Evolutionary conservation across 2,113 vertebrate species (phyloP), one percentile per base, ranked within the genome.

Genomic region (Chlamydotis undulata): DNA sequence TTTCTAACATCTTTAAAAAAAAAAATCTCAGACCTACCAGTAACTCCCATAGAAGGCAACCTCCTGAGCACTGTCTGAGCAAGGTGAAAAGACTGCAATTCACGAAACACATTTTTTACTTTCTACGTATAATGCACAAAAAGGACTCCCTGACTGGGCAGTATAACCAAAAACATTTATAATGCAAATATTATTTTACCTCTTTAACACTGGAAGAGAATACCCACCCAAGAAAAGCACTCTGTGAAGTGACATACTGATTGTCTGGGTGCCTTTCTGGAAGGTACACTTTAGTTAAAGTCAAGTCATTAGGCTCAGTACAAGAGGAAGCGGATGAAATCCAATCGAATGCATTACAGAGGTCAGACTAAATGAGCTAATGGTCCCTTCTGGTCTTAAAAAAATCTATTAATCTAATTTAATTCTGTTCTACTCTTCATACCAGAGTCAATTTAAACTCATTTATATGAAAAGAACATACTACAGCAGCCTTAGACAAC

Each of bases 381-480:
- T 91, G 91, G 93, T 73, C 91, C 89, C 94, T 96, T 87, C 93
- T 97, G 91, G 93, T 97, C 93, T 96, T 94, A 94, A 96, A 96
- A 97, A 97, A 97, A 97, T 96, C 94, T 95, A 96, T 96, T 97
- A 95, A 96, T 96, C 93, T 96, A 94, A 97, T 97, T 96, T 94
- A 96, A 93, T 96, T 96, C 81, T 96, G 87, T 93, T 84, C 93
- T 89, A 78, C 87, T 97, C 93, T 90, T 96, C 89, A 97, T 96
- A 94, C 81, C 53, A 57, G 87, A 96, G 94, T 96, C 87, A 95
- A 97, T 97, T 93, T 89, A 90, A 94, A 89, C 89, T 96, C 87
- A 89, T 96, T 97, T 95, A 84, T 96, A 94, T 89, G 61, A 89
- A 92, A 89, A 81, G 90, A 96, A 28, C 81, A 94, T 57, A 71